Evolutionary conservation across 1,140 invertebrate genomes (phyloP), one percentile per base, ranked within the genome.

Genomic region (Neotoxoptera formosana): DNA sequence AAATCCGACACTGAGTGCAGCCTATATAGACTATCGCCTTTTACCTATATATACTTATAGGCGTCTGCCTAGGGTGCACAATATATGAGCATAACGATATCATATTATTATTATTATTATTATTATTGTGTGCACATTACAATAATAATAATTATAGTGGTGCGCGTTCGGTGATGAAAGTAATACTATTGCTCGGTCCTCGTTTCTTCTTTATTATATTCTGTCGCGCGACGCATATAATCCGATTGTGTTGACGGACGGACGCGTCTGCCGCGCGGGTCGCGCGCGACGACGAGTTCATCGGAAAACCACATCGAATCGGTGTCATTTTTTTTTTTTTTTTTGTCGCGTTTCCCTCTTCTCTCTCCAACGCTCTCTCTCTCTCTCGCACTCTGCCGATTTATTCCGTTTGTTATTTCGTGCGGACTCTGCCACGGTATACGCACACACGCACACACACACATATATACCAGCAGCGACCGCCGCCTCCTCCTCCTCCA

Each of bases 401-500:
- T 48, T 87, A 87, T 88, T 48, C n/a, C 86, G 93, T 56, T 60
- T 86, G 90, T 88, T 90, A 88, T 94, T 93, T 89, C 45, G 90
- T 34, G n/a, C n/a, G 48, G 45, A 56, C 89, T 83, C 56, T n/a
- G 17, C 25, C 23, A 45, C 25, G 41, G 41, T 41, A 41, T 41
- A 41, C 14, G 14, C 14, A 14, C 14, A n/a, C 14, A 48, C 14
- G 14, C 14, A n/a, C 14, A 48, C 14, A 14, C 14, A 48, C 14
- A 14, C 14, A n/a, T 47, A 45, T 47, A 47, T n/a, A n/a, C 21
- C 9, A 20, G n/a, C 36, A 51, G 48, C 48, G 34, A 30, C 60
- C 30, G 45, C 76, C 76, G 7, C 17, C 67, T 14, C 45, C 45
- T 14, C 17, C 25, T 45, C 48, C 17, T 1, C 2, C 14, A 14